These are phyloP conservation scores for Pterostichus madidus DNA, from an alignment of 2,888 invertebrate genomes.

Conservation along the genomic window DNA sequence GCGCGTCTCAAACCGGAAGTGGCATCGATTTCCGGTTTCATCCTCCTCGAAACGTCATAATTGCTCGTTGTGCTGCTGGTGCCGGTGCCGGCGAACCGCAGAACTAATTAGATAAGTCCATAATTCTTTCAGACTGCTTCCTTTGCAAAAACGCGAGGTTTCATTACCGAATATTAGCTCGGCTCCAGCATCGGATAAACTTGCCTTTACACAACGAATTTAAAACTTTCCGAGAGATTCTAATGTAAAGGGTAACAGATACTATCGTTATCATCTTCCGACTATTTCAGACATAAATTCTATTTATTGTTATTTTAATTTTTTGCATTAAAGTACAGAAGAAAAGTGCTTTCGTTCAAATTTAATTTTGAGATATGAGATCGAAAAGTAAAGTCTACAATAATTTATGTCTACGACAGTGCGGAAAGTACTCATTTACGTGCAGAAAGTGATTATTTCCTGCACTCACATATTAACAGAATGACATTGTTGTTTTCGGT, in stretches of 20 bases:
- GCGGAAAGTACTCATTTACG: too few relatives aligned
- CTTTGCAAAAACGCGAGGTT: constrained; percentile 46
- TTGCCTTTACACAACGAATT: neutral
- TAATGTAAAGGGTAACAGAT: neutral
- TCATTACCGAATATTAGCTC: constrained; percentile 57
- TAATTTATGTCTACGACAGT: too few relatives aligned
- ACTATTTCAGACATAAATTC: too few relatives aligned
- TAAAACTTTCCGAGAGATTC: neutral
- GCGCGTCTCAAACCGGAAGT: constrained; percentile 38
- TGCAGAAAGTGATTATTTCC: too few relatives aligned
- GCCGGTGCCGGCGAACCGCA: constrained; percentile 32
- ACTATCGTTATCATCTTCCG: neutral
- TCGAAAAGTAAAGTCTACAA: too few relatives aligned
- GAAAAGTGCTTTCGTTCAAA: too few relatives aligned
- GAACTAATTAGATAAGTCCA: constrained; percentile 55
- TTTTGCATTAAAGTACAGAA: neutral
- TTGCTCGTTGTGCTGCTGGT: constrained; percentile 9
- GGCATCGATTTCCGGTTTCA: constrained; percentile 46
- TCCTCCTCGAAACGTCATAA: constrained; percentile 56
- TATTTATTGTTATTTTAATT: too few relatives aligned
- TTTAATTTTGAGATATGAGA: too few relatives aligned
- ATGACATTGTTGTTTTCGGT: too few relatives aligned
- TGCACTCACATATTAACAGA: too few relatives aligned
- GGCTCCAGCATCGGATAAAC: neutral
- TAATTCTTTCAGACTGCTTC: constrained; percentile 54